Percentiles rank a stretch among this genome's conserved stretches.
Conservation (phyloP, 1,140 invertebrate species). For the Drosophila willistoni region DNA sequence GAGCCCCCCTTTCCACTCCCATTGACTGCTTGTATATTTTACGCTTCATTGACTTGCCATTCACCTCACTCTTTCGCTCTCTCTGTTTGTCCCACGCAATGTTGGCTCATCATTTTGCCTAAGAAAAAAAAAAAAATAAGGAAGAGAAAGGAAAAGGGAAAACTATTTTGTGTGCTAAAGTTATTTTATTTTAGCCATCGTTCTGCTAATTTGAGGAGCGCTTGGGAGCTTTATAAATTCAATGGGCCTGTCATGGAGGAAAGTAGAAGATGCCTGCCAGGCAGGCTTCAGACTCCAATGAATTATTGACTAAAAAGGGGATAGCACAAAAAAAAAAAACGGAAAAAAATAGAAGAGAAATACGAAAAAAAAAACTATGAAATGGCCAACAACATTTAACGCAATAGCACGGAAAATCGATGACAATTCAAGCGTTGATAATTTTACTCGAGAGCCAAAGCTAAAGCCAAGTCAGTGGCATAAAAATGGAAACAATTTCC, state of each 20-base stretch:
- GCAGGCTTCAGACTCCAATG: slow-evolving; percentile 52
- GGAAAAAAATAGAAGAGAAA: not conserved
- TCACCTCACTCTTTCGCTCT: slow-evolving; percentile 54
- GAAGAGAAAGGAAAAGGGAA: not conserved
- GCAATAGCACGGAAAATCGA: slow-evolving; percentile 81
- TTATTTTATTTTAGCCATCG: slow-evolving; percentile 18
- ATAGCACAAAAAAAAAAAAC: slow-evolving; percentile 15
- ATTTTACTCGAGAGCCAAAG: slow-evolving; percentile 61
- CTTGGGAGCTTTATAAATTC: slow-evolving; percentile 62
- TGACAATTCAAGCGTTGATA: slow-evolving; percentile 81
- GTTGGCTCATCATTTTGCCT: slow-evolving; percentile 47
- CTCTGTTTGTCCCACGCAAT: slow-evolving; percentile 28
- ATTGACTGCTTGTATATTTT: slow-evolving; percentile 56
- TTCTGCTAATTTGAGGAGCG: slow-evolving; percentile 68
- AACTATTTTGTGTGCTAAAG: slow-evolving; percentile 39
- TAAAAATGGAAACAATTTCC: slow-evolving; percentile 75
- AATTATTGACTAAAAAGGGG: slow-evolving; percentile 65
- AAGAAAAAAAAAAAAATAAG: not conserved
- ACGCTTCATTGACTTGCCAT: slow-evolving; percentile 68
- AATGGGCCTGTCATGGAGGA: slow-evolving; percentile 57
- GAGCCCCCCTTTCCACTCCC: not conserved
- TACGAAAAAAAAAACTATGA: slow-evolving; percentile 17
- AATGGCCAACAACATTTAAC: slow-evolving; percentile 70
- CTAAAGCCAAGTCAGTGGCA: slow-evolving; percentile 42
- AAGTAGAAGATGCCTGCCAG: slow-evolving; percentile 19